Evolutionary conservation across 2,113 vertebrate genomes (phyloP), one percentile per base, ranked within the genome.

Genomic region (Burhinus bistriatus): DNA sequence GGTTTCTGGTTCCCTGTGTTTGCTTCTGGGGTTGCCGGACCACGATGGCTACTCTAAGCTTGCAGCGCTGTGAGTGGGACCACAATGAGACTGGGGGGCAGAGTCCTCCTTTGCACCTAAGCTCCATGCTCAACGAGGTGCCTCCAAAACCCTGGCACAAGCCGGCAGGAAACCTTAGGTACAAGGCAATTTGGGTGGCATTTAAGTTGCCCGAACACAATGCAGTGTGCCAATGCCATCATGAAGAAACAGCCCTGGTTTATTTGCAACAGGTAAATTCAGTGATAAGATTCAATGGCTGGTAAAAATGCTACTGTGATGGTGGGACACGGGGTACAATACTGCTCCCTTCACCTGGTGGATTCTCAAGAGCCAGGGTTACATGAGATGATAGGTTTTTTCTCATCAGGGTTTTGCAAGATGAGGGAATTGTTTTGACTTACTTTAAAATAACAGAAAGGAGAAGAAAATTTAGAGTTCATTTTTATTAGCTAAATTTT

Each of bases 161-260:
- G 26, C 15, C 9, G 0, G 34, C 22, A 38, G 44, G 38, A 90
- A 59, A 59, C 34, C 25, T 55, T n/a, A 36, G 20, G 49, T 47
- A 82, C 70, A 62, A 69, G 25, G 11, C 40, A 40, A 27, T 25
- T 65, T 66, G 21, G 23, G 11, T 34, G 54, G 23, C 29, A 69
- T 83, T 83, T 59, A 80, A 1, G 40, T 34, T 69, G 23, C 44
- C 30, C 4, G 1, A 75, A 85, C 15, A 47, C 36, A 44, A 25
- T 0, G 0, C 36, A 58, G 36, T 0, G 0, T 65, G 49, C 18
- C 44, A 36, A 2, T 16, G 29, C 17, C 29, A 16, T 47, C 15
- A 22, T 4, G 13, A 80, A 72, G 44, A 76, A 88, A 68, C 13
- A 51, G 17, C 40, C 13, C 47, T 57, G 18, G 62, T 70, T 77